Conservation (phyloP, 2,888 invertebrate species). For the Branchellion lobata region DNA sequence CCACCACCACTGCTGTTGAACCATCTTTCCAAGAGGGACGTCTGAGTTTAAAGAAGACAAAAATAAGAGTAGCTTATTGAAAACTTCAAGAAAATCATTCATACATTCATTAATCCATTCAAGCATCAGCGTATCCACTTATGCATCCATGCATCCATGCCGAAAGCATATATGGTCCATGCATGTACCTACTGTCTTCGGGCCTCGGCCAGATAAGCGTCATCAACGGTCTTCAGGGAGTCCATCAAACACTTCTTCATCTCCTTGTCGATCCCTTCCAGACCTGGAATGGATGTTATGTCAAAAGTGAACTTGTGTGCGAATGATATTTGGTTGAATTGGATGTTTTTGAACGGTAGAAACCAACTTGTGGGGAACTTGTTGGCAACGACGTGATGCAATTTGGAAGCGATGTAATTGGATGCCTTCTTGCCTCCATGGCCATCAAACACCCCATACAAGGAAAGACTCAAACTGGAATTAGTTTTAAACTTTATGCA, state of each 20-base stretch:
- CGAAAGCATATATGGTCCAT: no score
- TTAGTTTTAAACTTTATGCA: no score
- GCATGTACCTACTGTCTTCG: constrained; percentile 62
- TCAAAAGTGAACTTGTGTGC: not conserved
- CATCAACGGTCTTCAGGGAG: constrained; percentile 64
- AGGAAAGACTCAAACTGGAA: constrained; percentile 59
- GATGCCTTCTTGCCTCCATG: constrained; percentile 64
- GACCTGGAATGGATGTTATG: no score
- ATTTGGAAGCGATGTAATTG: constrained; percentile 61
- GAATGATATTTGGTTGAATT: not conserved
- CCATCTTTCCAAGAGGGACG: constrained; percentile 67
- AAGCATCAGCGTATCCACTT: not conserved
- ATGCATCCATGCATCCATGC: not conserved
- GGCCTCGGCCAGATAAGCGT: constrained; percentile 64
- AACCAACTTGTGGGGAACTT: constrained; percentile 62
- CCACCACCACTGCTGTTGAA: constrained; percentile 64
- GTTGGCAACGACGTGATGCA: constrained; percentile 61
- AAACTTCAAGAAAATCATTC: not conserved
- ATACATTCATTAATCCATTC: not conserved
- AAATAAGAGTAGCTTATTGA: not conserved
- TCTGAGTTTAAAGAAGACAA: constrained; percentile 57
- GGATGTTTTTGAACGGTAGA: not conserved
- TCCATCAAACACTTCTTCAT: constrained; percentile 63
- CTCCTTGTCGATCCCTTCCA: constrained; percentile 54
- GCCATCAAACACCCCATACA: constrained; percentile 65